Evolutionary conservation across 2,888 invertebrate genomes (phyloP).

Genomic region (Phania funesta): DNA sequence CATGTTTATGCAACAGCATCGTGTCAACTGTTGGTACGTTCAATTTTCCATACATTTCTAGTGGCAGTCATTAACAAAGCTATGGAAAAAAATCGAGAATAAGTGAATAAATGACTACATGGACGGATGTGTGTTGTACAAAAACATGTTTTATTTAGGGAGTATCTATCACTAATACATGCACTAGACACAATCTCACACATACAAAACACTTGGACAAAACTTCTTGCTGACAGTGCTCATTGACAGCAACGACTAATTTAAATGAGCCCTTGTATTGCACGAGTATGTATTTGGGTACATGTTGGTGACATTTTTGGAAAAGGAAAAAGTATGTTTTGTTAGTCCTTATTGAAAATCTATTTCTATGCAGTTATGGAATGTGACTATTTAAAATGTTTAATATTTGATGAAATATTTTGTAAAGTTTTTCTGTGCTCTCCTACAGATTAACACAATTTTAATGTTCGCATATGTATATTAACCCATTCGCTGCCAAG

Average conservation of each 20-base stretch:
- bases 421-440: too few relatives aligned
- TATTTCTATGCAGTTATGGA: background rate
- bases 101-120: conserved; percentile 17
- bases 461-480: too few relatives aligned
- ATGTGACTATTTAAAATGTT: background rate
- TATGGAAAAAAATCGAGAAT: background rate
- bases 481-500: too few relatives aligned
- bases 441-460: too few relatives aligned
- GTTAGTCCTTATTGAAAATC: background rate
- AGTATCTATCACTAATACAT: conserved; percentile 11
- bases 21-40: conserved; percentile 40
- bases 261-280: conserved; percentile 35
- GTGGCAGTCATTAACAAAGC: conserved; percentile 5
- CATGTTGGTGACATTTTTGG: conserved; percentile 38
- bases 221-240: background rate
- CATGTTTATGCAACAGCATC: background rate
- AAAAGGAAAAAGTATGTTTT: conserved; percentile 2
- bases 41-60: conserved; percentile 9
- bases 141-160: conserved; percentile 45
- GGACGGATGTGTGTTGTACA: conserved; percentile 16
- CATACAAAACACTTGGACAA: background rate
- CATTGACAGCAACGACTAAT: conserved; percentile 33
- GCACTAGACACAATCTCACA: background rate
- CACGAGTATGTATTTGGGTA: conserved; percentile 19
- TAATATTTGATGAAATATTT: background rate